These are phyloP conservation scores for fruit fly (Drosophila melanogaster) DNA, from an alignment of 1,140 invertebrate genomes.

Conservation along the genomic window DNA sequence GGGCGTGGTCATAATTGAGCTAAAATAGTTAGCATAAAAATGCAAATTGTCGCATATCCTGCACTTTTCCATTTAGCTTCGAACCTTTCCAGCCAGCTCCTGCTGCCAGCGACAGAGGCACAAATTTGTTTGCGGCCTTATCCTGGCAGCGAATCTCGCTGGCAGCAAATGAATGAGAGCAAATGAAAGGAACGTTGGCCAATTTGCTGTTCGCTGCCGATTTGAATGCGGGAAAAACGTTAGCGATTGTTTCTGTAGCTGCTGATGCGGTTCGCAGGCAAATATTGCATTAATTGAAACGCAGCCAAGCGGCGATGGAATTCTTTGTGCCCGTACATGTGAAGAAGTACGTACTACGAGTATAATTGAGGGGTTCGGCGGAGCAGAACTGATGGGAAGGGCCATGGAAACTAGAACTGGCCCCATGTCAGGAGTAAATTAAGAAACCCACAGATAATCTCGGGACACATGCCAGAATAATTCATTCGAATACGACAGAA, in stretches of 20 bases:
- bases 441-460: conserved; percentile 26
- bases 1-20: conserved; percentile 63
- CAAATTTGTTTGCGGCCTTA: conserved; percentile 40
- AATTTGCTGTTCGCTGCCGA: conserved; percentile 61
- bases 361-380: background rate
- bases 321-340: conserved; percentile 20
- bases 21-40: conserved; percentile 80
- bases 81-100: conserved; percentile 54
- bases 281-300: conserved; percentile 71
- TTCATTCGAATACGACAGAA: conserved; percentile 9
- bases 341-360: background rate
- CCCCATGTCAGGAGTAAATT: conserved; percentile 31
- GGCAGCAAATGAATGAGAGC: conserved; percentile 41
- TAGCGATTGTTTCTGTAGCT: conserved; percentile 39
- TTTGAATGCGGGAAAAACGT: conserved; percentile 51
- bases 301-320: conserved; percentile 54
- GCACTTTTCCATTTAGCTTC: conserved; percentile 78
- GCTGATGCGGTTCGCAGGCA: conserved; percentile 50
- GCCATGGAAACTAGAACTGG: background rate
- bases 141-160: conserved; percentile 29
- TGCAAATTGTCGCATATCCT: conserved; percentile 80
- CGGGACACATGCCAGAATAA: conserved; percentile 7
- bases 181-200: conserved; percentile 49
- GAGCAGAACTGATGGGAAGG: background rate
- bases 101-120: conserved; percentile 32